A percentile compares a stretch with the other conserved stretches of the same genome.
These are phyloP conservation scores for Eriosoma lanigerum DNA, from an alignment of 1,140 invertebrate genomes.

Conservation along the genomic window DNA sequence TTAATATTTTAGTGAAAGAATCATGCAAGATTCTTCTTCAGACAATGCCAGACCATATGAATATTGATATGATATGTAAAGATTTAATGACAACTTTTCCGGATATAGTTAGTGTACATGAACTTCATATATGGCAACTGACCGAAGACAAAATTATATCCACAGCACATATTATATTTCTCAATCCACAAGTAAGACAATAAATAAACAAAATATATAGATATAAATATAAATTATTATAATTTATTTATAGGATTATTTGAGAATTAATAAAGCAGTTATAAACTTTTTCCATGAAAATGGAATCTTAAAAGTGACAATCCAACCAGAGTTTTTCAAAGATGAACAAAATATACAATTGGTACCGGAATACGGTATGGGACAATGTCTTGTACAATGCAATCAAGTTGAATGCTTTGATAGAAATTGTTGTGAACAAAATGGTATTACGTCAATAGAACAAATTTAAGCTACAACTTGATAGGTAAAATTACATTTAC, in stretches of 20 bases:
- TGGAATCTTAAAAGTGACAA: conserved; percentile 74
- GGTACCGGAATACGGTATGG: conserved; percentile 45
- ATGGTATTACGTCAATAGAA: not conserved
- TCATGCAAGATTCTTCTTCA: conserved; percentile 76
- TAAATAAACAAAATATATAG: not conserved
- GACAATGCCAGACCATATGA: conserved; percentile 78
- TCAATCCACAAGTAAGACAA: conserved; percentile 58
- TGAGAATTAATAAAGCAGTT: conserved; percentile 66
- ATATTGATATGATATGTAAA: conserved; percentile 68
- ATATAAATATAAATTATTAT: not conserved
- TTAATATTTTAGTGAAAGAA: conserved; percentile 69
- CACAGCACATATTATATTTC: conserved; percentile 74
- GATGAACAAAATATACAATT: conserved; percentile 52
- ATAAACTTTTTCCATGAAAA: conserved; percentile 71
- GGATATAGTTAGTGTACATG: conserved; percentile 76
- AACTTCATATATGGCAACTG: conserved; percentile 80
- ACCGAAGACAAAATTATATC: conserved; percentile 70
- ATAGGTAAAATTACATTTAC: not conserved
- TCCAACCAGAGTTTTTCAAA: conserved; percentile 75
- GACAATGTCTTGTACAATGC: conserved; percentile 53
- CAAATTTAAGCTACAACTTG: not conserved
- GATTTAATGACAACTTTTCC: conserved; percentile 72
- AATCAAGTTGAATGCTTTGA: conserved; percentile 48
- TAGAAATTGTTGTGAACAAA: conserved; percentile 49
- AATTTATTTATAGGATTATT: conserved; percentile 63